Evolutionary conservation across 2,888 invertebrate genomes (phyloP), one percentile per base, ranked within the genome.

Genomic region (Melinopterus prodromus): DNA sequence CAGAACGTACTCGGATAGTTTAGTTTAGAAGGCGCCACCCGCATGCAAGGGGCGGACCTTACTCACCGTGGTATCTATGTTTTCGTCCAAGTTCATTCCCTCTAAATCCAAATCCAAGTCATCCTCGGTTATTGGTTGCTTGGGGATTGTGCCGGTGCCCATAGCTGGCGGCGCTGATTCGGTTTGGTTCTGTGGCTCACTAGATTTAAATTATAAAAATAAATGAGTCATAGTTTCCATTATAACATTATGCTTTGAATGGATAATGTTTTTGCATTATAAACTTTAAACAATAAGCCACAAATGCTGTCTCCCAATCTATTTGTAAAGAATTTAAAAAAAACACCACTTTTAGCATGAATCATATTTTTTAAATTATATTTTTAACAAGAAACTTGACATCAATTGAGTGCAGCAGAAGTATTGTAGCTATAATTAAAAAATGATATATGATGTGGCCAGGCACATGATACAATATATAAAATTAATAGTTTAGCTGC

Each of bases 101-200:
- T 97, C 96, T 78, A 97, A 92, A 88, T 97, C 97, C 76, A 95
- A 89, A 87, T 97, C 97, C 70, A 97, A 89, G 86, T 97, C 97
- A 82, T 93, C 93, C 78, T 89, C 86, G 26, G 77, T 80, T 77
- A 79, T 71, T 1, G 70, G 78, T 71, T 75, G 16, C 6, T 70
- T 37, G 70, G 77, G 38, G n/a, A 26, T 74, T 72, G 69, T 15
- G 36, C 16, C 26, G 15, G 78, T 37, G 26, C 70, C 9, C 12
- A 53, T 12, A 2, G 53, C 9, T 1, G 12, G 53, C 5, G 53
- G 12, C 53, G 53, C 53, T 9, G 53, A 53, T 53, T 53, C 53
- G 12, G 7, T 53, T 53, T 53, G 53, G 53, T 53, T 53, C 53
- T 9, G 53, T 7, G 53, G 53, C 53, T 53, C 53, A 53, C 53